Evolutionary conservation across 2,888 invertebrate genomes (phyloP).

Genomic region (Drosophila parthenogenetica): DNA sequence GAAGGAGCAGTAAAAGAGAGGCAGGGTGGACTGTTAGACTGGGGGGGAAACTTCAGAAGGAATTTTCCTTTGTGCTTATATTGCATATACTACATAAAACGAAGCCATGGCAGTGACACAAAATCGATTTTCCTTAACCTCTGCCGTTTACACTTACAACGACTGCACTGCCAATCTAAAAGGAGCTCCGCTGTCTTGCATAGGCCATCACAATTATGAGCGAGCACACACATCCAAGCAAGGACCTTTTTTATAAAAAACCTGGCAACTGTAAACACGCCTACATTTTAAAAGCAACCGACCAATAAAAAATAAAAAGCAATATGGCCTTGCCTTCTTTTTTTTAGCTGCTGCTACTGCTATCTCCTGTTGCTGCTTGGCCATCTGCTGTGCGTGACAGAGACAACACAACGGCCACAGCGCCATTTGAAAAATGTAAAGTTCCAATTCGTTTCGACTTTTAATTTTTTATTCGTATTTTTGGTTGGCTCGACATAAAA

Average conservation of each 20-base stretch:
- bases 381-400: conserved; percentile 6
- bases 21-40: background rate
- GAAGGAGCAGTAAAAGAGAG: conserved; percentile 6
- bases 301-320: conserved; percentile 82
- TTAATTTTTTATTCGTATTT: conserved; percentile 16
- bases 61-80: conserved; percentile 45
- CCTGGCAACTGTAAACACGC: conserved; percentile 67
- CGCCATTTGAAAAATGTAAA: conserved; percentile 57
- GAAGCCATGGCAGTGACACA: conserved; percentile 70
- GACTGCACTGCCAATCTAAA: conserved; percentile 22
- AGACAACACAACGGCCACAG: conserved; percentile 25
- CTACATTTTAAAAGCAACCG: conserved; percentile 82
- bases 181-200: conserved; percentile 31
- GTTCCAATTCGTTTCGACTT: conserved; percentile 14
- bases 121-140: conserved; percentile 76
- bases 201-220: conserved; percentile 61
- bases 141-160: conserved; percentile 19
- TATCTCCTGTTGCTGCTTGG: conserved; percentile 1
- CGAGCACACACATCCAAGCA: conserved; percentile 7
- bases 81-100: conserved; percentile 57
- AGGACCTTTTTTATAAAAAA: background rate
- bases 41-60: background rate
- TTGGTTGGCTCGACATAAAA: conserved; percentile 15
- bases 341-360: conserved; percentile 2
- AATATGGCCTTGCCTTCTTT: conserved; percentile 13